A percentile compares a stretch with the other conserved stretches of the same genome.
phyloP scores from a whole-genome alignment of 2,888 invertebrate species.

The Latrodectus hesperus region DNA sequence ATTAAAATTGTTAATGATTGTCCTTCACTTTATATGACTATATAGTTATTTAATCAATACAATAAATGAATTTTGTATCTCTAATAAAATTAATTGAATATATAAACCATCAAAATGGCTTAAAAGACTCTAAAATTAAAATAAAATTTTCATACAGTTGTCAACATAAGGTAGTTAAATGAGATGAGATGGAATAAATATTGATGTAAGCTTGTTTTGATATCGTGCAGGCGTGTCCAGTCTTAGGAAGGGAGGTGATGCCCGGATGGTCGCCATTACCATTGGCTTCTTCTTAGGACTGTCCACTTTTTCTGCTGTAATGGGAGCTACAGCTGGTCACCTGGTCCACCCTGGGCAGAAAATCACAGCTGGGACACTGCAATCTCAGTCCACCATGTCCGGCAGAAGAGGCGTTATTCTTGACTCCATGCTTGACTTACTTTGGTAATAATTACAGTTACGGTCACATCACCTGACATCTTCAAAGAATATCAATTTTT shows the following conservation, averaged over 20 bases:
- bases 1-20: too few relatives aligned
- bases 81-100: too few relatives aligned
- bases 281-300: conserved; percentile 86
- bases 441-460: conserved; percentile 80
- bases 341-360: conserved; percentile 87
- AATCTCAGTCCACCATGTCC: conserved; percentile 74
- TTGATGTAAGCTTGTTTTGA: too few relatives aligned
- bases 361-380: conserved; percentile 76
- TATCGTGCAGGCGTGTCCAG: conserved; percentile 83
- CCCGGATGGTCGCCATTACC: conserved; percentile 88
- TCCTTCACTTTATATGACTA: too few relatives aligned
- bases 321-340: conserved; percentile 84
- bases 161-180: too few relatives aligned
- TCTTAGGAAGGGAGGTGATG: conserved; percentile 89
- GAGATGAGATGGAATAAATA: too few relatives aligned
- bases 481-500: conserved; percentile 52
- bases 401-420: conserved; percentile 78
- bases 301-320: conserved; percentile 85
- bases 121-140: too few relatives aligned
- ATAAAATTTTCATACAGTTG: too few relatives aligned
- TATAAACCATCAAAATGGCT: too few relatives aligned
- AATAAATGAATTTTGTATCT: too few relatives aligned
- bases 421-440: conserved; percentile 91
- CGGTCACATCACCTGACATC: conserved; percentile 30
- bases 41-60: too few relatives aligned